These are phyloP conservation scores for Crotalus horridus DNA, from an alignment of 2,113 vertebrate genomes.

Conservation along the genomic window DNA sequence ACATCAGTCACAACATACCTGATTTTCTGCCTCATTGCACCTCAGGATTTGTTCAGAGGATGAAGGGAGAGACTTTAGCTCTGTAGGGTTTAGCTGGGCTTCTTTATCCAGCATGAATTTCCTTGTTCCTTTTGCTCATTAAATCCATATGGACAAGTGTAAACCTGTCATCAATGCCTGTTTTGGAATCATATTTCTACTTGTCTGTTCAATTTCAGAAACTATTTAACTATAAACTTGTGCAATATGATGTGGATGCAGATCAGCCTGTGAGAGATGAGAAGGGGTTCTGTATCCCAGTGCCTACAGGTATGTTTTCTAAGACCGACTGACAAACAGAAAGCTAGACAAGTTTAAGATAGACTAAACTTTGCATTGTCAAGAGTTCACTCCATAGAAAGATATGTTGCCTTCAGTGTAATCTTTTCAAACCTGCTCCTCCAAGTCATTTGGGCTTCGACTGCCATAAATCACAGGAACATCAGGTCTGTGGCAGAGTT, in stretches of 20 bases:
- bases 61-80: neutral
- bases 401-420: too few species aligned
- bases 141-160: too few species aligned
- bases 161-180: neutral
- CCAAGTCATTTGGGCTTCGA: neutral
- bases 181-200: neutral
- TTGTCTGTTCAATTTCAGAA: slow-evolving; percentile 55
- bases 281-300: slow-evolving; percentile 75
- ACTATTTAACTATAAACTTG: slow-evolving; percentile 61
- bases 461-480: neutral
- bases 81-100: neutral
- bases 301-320: slow-evolving; percentile 67
- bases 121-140: neutral
- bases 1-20: neutral
- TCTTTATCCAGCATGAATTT: neutral
- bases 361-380: neutral
- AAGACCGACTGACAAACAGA: neutral
- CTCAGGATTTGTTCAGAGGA: neutral
- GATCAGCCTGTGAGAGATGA: slow-evolving; percentile 74
- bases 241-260: slow-evolving; percentile 76
- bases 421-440: too few species aligned
- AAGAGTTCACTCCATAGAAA: neutral
- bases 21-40: neutral
- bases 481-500: neutral
- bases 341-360: neutral